Conservation (phyloP, 2,888 invertebrate genomes). For the Cheilosia vernalis region DNA sequence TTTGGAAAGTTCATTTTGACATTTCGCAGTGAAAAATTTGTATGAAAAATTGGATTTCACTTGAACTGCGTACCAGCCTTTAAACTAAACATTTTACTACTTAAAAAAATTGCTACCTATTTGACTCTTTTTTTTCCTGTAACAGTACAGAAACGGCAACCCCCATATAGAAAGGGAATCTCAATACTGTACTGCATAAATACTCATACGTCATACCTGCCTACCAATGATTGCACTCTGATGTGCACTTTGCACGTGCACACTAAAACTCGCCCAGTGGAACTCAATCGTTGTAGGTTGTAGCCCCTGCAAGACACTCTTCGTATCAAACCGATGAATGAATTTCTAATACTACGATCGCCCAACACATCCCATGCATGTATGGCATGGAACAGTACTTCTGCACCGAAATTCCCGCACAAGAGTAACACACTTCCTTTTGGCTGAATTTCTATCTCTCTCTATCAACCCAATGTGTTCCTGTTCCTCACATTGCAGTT, state of each 20-base stretch:
- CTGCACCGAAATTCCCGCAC: constrained; percentile 56
- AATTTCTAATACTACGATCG: constrained; percentile 9
- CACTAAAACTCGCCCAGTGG: constrained; percentile 3
- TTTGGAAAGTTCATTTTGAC: no score
- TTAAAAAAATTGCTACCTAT: no score
- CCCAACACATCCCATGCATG: constrained; percentile 9
- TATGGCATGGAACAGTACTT: not conserved
- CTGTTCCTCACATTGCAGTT: not conserved
- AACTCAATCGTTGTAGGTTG: not conserved
- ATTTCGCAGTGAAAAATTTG: no score
- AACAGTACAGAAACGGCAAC: no score
- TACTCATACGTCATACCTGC: no score
- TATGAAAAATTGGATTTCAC: no score
- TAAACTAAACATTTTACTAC: no score
- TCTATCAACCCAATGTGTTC: constrained; percentile 12
- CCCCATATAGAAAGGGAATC: no score
- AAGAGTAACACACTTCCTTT: constrained; percentile 64
- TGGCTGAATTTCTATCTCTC: constrained; percentile 1
- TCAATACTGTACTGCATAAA: not conserved
- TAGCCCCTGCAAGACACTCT: constrained; percentile 4
- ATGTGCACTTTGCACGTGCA: constrained; percentile 33
- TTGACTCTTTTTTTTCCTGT: no score
- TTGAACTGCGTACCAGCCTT: no score
- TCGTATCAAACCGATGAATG: constrained; percentile 43
- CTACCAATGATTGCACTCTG: not conserved